phyloP scores from a whole-genome alignment of 2,888 invertebrate species.

The Xanthia icteritia region DNA sequence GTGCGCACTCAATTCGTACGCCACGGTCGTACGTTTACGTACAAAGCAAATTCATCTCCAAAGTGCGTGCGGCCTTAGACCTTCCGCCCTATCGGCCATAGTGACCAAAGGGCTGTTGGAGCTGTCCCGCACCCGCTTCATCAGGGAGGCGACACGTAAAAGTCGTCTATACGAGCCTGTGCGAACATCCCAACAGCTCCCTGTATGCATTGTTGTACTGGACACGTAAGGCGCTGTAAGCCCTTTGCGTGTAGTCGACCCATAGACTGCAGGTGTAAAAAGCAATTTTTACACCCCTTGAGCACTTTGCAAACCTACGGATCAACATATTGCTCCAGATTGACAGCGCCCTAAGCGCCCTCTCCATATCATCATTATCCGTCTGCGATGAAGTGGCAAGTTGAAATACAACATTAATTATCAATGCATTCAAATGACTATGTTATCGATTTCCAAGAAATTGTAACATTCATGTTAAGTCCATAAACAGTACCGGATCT shows the following conservation, averaged over 20 bases:
- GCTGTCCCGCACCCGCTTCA: no score
- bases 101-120: no score
- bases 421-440: background rate
- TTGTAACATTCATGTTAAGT: constrained; percentile 24
- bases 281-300: background rate
- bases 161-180: background rate
- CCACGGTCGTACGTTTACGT: no score
- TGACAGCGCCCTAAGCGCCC: no score
- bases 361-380: no score
- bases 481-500: constrained; percentile 1
- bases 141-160: background rate
- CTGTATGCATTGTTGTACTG: background rate
- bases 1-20: no score
- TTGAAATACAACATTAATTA: background rate
- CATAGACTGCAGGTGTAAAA: background rate
- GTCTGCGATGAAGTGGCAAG: background rate
- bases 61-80: no score
- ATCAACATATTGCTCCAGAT: no score
- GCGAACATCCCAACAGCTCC: background rate
- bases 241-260: background rate
- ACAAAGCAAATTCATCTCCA: no score
- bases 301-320: background rate
- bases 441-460: constrained; percentile 28
- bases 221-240: background rate
- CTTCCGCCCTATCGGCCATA: no score